Percentiles rank a stretch among this genome's conserved stretches.
Conservation (phyloP, 2,888 invertebrate genomes). For the Mythimna loreyi region DNA sequence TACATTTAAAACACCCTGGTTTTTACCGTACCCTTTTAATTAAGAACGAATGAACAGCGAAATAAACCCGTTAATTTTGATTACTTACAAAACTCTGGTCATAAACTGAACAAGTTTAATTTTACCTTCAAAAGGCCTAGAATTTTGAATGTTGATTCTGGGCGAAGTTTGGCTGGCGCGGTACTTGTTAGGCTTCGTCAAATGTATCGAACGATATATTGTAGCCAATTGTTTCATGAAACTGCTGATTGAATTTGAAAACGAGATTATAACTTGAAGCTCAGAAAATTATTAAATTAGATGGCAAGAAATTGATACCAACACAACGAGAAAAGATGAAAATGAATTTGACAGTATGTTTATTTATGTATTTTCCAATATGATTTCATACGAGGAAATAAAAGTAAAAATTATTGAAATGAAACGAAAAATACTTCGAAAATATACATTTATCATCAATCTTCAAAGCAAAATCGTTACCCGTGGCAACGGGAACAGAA, state of each 20-base stretch:
- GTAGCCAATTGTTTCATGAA: constrained; percentile 23
- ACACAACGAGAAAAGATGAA: constrained; percentile 1
- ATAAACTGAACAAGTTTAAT: constrained; percentile 61
- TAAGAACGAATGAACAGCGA: constrained; percentile 62
- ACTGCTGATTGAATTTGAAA: constrained; percentile 18
- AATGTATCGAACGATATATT: constrained; percentile 31
- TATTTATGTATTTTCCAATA: constrained; percentile 13
- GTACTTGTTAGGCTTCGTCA: constrained; percentile 37
- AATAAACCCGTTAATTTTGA: constrained; percentile 68
- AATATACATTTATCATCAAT: background rate
- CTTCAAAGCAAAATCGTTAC: constrained; percentile 4
- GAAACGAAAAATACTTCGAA: constrained; percentile 4
- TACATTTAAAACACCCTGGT: constrained; percentile 44
- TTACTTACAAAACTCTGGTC: constrained; percentile 64
- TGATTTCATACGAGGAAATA: constrained; percentile 4
- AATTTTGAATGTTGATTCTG: constrained; percentile 55
- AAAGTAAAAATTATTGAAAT: constrained; percentile 8
- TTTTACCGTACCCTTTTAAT: constrained; percentile 54
- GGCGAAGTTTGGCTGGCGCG: constrained; percentile 34
- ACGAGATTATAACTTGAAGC: constrained; percentile 13
- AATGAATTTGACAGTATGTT: background rate
- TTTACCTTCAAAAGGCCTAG: constrained; percentile 49
- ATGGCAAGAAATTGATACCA: constrained; percentile 4
- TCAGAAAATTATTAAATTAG: background rate
- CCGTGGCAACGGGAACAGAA: constrained; percentile 15